Conservation (phyloP, 2,888 invertebrate species). For the Nomada ruficornis region DNA sequence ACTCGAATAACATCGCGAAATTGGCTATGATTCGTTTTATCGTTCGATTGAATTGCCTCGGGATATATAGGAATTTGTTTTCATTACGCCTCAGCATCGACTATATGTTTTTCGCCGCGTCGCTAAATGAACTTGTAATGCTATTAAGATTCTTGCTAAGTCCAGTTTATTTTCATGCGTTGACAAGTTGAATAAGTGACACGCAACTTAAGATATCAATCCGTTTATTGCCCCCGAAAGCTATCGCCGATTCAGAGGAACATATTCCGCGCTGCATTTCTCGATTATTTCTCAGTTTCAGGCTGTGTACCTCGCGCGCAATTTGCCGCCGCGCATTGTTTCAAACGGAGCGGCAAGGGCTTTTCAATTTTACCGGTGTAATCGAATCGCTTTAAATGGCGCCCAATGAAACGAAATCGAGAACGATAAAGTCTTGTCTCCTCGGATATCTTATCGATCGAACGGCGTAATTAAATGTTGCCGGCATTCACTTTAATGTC, state of each 20-base stretch:
- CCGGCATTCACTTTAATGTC: not conserved
- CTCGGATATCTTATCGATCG: slow-evolving; percentile 10
- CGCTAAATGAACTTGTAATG: slow-evolving; percentile 9
- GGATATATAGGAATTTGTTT: not conserved
- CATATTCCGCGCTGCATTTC: not conserved
- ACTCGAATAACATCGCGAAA: not conserved
- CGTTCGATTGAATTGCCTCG: not conserved
- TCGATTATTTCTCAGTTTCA: slow-evolving; percentile 6
- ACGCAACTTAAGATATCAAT: not conserved
- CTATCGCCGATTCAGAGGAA: slow-evolving; percentile 10
- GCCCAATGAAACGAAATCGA: slow-evolving; percentile 14
- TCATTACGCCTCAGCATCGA: too few relatives aligned
- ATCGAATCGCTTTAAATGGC: slow-evolving; percentile 40
- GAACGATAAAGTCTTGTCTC: slow-evolving; percentile 41
- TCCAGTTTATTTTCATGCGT: slow-evolving; percentile 6
- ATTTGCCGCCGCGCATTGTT: slow-evolving; percentile 24
- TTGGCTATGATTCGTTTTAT: not conserved
- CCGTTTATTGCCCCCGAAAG: not conserved
- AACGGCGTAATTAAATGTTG: slow-evolving; percentile 10
- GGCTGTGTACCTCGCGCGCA: not conserved
- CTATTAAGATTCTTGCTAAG: slow-evolving; percentile 4
- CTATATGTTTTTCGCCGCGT: not conserved
- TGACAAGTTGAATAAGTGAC: not conserved
- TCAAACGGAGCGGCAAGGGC: slow-evolving; percentile 16
- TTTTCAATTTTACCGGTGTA: slow-evolving; percentile 34